Base-by-base conservation (phyloP, 2,113 vertebrate genomes). In the Galbula dea region DNA sequence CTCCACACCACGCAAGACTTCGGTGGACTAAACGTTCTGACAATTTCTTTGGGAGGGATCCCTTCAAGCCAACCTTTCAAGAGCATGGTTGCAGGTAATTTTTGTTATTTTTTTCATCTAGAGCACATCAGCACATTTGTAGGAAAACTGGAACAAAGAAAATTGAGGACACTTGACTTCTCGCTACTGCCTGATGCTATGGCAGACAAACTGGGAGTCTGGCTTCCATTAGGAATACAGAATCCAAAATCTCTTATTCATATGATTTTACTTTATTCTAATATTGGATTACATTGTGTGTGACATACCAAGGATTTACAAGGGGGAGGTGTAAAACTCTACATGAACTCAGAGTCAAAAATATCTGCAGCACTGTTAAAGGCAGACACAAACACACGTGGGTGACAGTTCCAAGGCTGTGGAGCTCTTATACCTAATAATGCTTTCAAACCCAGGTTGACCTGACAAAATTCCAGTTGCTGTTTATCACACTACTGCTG, bases 31-130 rank as follows among this genome's bases (percentile, higher is more conserved):
- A 89, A 98, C 0, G 98, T 99, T 34, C 95, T 98, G 46, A 99
- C 98, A 22, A 89, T 99, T 32, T 99, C 99, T 19, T 97, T 99
- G n/a, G 99, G 99, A 55, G 99, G 99, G 54, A 98, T 98, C 65
- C 98, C 98, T 15, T 93, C 98, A 4, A 98, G 97, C 61, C 97
- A 98, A 2, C 96, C 97, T 48, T 97, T 98, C 76, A 98, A 98
- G 92, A 99, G 98, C 71, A 94, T 97, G 26, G 97, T 96, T 73
- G 95, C 98, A 98, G 99, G 99, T 99, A 94, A 97, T 80, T 76
- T 30, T 49, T 22, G 2, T 18, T n/a, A 9, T n/a, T 7, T 29
- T 29, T 3, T 39, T 17, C 7, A 34, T 14, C 59, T 57, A 15
- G 45, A 21, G 46, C 8, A 12, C 24, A 23, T 49, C 8, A 23